A percentile compares a stretch with the other conserved stretches of the same genome.
These are phyloP conservation scores for Lipophrys pholis DNA, from an alignment of 2,113 vertebrate genomes.

Conservation along the genomic window DNA sequence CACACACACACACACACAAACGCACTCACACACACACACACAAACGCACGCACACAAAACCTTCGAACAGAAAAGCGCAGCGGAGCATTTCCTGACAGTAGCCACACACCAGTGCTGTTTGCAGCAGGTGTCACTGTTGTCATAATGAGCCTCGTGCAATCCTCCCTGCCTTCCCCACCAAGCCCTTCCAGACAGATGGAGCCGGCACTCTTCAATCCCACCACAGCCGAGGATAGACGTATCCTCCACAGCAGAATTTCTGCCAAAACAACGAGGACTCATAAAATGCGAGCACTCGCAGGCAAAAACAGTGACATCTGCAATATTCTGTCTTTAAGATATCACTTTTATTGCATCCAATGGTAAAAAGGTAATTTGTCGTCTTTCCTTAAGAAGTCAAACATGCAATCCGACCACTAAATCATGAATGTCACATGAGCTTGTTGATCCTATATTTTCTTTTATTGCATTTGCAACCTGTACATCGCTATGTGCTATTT, in stretches of 20 bases:
- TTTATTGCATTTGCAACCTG: neutral
- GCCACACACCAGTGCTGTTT: slow-evolving; percentile 23
- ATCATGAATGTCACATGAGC: neutral
- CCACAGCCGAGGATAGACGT: slow-evolving; percentile 13
- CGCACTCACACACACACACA: too few species aligned
- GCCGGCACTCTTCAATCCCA: slow-evolving; percentile 18
- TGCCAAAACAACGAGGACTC: slow-evolving; percentile 12
- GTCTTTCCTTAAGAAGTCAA: neutral
- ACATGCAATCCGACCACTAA: neutral
- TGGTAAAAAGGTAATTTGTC: slow-evolving; percentile 7
- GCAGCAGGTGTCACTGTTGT: slow-evolving; percentile 36
- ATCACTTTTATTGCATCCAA: neutral
- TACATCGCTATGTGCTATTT: neutral
- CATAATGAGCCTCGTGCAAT: slow-evolving; percentile 21
- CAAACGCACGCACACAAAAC: too few species aligned
- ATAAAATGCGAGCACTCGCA: slow-evolving; percentile 11
- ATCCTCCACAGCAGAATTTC: slow-evolving; percentile 24
- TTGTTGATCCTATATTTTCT: neutral
- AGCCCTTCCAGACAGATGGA: slow-evolving; percentile 16
- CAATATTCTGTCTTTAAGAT: slow-evolving; percentile 20
- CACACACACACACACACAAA: too few species aligned
- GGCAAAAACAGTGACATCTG: slow-evolving; percentile 7
- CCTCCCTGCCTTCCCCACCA: slow-evolving; percentile 9
- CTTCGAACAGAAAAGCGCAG: slow-evolving; percentile 8
- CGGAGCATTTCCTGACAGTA: slow-evolving; percentile 14